Conservation (phyloP, 2,113 vertebrate species). For the Craseonycteris thonglongyai region DNA sequence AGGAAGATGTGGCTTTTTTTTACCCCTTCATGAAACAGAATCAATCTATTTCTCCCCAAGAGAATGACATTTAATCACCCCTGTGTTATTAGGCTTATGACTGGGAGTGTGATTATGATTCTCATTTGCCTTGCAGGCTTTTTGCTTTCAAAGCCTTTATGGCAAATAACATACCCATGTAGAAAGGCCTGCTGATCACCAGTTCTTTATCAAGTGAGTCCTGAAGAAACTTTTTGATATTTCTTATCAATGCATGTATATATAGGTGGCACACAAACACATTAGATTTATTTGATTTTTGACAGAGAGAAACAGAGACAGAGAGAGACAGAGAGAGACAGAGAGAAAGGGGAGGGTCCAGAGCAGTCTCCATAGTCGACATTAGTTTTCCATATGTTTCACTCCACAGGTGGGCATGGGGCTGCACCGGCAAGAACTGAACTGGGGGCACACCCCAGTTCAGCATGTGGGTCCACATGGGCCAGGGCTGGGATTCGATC, state of each 20-base stretch:
- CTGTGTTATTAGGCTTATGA: conserved; percentile 43
- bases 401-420: too few relatives aligned
- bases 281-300: too few relatives aligned
- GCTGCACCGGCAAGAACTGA: too few relatives aligned
- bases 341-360: too few relatives aligned
- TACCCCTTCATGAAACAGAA: conserved; percentile 39
- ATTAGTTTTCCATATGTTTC: too few relatives aligned
- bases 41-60: conserved; percentile 46
- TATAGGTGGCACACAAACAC: background rate
- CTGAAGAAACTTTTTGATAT: background rate
- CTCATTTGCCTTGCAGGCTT: conserved; percentile 27
- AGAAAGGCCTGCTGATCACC: background rate
- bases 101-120: conserved; percentile 46
- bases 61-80: conserved; percentile 56
- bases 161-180: background rate
- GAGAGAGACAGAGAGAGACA: too few relatives aligned
- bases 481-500: too few relatives aligned
- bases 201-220: background rate
- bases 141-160: background rate
- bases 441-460: too few relatives aligned
- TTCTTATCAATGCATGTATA: background rate
- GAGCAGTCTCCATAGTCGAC: too few relatives aligned
- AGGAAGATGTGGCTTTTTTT: background rate
- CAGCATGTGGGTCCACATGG: too few relatives aligned
- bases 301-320: too few relatives aligned